Percentiles rank a stretch among this genome's conserved stretches.
Conservation (phyloP, 1,140 invertebrate genomes). For the Triops longicaudatus region DNA sequence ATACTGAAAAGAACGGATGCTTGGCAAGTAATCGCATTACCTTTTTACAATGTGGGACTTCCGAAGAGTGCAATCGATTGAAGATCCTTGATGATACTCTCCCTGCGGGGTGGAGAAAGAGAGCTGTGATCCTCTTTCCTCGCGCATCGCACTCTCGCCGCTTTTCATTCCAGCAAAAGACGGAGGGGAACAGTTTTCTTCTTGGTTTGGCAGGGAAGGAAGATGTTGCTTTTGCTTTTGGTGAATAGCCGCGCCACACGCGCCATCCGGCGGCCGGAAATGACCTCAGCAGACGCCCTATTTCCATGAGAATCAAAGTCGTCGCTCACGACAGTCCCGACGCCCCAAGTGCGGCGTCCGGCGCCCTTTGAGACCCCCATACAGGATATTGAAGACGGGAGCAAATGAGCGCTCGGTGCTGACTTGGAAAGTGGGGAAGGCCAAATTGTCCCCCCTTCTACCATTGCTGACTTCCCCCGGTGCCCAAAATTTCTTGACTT, state of each 20-base stretch:
- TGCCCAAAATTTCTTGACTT: not conserved
- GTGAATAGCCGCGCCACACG: conserved; percentile 3
- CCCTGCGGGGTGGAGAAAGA: not conserved
- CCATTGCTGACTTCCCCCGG: not conserved
- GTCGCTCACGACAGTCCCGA: not conserved
- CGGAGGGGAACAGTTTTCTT: conserved; percentile 14
- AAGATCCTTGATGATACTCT: conserved; percentile 1
- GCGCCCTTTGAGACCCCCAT: not conserved
- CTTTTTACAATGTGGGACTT: conserved; percentile 15
- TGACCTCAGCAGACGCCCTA: conserved; percentile 3
- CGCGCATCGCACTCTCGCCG: not conserved
- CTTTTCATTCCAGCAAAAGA: not conserved
- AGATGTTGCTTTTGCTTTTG: not conserved
- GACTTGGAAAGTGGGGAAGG: conserved; percentile 5
- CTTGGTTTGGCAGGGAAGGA: conserved; percentile 13
- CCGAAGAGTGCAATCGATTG: conserved; percentile 14
- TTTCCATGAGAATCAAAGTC: conserved; percentile 12
- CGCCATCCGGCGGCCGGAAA: conserved; percentile 13
- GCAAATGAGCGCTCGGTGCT: conserved; percentile 1
- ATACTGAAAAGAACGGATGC: not conserved
- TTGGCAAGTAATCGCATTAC: conserved; percentile 5
- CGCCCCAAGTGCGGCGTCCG: conserved; percentile 12
- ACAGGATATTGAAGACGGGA: conserved; percentile 11
- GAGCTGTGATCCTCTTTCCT: not conserved
- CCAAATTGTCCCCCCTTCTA: not conserved